Evolutionary conservation across 2,113 vertebrate genomes (phyloP).

Genomic region (Perca fluviatilis): DNA sequence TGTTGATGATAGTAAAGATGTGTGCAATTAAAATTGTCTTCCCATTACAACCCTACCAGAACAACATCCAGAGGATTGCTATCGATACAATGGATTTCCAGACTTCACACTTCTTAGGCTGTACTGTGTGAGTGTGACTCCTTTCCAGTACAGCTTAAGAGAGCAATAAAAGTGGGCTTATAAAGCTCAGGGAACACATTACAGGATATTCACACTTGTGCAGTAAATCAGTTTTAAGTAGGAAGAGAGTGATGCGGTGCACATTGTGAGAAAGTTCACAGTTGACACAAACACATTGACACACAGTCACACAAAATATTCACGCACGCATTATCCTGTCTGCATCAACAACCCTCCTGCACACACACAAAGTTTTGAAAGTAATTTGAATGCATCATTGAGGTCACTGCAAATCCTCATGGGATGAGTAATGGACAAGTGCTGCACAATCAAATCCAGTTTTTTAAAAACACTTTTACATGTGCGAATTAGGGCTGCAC

Average conservation of each 20-base stretch:
- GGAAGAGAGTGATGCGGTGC: neutral
- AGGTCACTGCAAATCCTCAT: no score
- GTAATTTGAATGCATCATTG: no score
- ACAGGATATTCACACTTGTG: neutral
- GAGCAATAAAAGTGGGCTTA: neutral
- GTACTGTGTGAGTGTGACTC: neutral
- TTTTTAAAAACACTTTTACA: no score
- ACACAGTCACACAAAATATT: slow-evolving; percentile 17
- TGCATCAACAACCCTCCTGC: no score
- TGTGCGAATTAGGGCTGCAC: no score
- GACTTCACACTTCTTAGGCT: neutral
- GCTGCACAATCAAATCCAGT: no score
- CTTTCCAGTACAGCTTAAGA: neutral
- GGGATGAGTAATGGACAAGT: no score
- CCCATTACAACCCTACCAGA: neutral
- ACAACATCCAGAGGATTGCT: neutral
- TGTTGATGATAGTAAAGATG: neutral
- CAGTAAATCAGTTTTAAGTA: neutral
- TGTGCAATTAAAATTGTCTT: no score
- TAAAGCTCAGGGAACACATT: neutral
- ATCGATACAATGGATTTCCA: neutral
- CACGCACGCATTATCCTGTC: slow-evolving; percentile 4
- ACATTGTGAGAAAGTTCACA: neutral
- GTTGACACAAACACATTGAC: slow-evolving; percentile 4
- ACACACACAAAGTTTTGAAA: no score